A percentile compares a stretch with the other conserved stretches of the same genome.
These are phyloP conservation scores for Mactromeris polynyma DNA, from an alignment of 2,888 invertebrate genomes.

Conservation along the genomic window DNA sequence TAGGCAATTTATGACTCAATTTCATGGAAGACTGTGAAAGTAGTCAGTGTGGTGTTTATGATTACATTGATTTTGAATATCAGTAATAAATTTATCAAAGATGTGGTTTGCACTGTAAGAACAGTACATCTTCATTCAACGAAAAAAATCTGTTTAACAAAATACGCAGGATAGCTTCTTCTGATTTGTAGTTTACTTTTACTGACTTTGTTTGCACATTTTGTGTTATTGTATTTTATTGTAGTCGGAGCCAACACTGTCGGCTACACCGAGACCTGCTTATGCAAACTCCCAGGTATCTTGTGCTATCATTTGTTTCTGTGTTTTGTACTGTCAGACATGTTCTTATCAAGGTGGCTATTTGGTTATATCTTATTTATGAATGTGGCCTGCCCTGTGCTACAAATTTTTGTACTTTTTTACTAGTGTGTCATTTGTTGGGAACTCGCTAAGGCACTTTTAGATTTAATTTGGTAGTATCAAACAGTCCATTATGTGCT, in stretches of 20 bases:
- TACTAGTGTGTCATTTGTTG: too few species aligned
- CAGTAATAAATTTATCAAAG: too few species aligned
- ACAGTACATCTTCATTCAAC: background rate
- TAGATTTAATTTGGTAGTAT: too few species aligned
- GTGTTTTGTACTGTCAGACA: slow-evolving; percentile 15
- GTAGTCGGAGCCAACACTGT: slow-evolving; percentile 54
- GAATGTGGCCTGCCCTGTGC: too few species aligned
- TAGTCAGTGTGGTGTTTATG: too few species aligned
- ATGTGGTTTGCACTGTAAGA: background rate
- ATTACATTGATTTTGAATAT: background rate
- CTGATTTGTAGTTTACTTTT: background rate
- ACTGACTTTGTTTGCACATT: background rate
- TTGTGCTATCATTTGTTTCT: slow-evolving; percentile 45
- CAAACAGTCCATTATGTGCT: too few species aligned
- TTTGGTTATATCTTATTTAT: too few species aligned
- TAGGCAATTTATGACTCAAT: too few species aligned
- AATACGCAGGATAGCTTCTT: background rate
- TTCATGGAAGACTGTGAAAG: too few species aligned
- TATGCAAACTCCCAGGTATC: slow-evolving; percentile 52
- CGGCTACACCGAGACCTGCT: slow-evolving; percentile 39
- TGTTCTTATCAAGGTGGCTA: background rate
- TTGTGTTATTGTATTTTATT: slow-evolving; percentile 44
- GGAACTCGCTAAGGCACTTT: too few species aligned
- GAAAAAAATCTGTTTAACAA: background rate
- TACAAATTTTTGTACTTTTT: too few species aligned